A percentile compares a stretch with the other conserved stretches of the same genome.
Evolutionary conservation across 1,140 invertebrate genomes (phyloP).

Genomic region (Lucilia cuprina): DNA sequence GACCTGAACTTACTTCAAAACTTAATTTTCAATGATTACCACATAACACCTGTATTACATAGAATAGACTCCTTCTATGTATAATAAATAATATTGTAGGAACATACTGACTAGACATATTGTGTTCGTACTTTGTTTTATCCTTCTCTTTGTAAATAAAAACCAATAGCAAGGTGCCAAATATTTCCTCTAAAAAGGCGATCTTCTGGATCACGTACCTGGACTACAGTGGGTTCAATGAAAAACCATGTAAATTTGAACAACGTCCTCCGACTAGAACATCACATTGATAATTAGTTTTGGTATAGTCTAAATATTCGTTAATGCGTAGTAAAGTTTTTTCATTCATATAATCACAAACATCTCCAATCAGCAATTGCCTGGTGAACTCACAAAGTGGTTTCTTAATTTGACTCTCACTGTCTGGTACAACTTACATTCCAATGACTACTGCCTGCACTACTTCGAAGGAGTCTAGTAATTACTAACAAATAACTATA

Average conservation of each 20-base stretch:
- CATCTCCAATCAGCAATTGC: constrained; percentile 82
- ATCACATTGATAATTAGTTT: constrained; percentile 75
- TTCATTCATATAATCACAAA: constrained; percentile 89
- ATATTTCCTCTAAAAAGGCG: constrained; percentile 98
- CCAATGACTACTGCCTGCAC: too few relatives aligned
- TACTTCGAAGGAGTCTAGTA: too few relatives aligned
- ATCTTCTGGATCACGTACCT: constrained; percentile 82
- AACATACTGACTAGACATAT: too few relatives aligned
- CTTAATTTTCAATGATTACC: too few relatives aligned
- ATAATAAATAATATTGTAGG: too few relatives aligned
- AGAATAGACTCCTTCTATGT: too few relatives aligned
- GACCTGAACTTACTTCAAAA: too few relatives aligned
- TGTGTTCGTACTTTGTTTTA: too few relatives aligned
- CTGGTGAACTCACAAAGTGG: constrained; percentile 56
- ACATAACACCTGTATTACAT: too few relatives aligned
- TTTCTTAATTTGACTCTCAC: constrained; percentile 61
- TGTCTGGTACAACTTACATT: constrained; percentile 89
- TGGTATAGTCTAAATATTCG: constrained; percentile 88
- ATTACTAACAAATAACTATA: too few relatives aligned
- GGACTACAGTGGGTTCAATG: constrained; percentile 94
- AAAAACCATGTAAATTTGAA: constrained; percentile 91
- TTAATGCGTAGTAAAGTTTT: constrained; percentile 88
- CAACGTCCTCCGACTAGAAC: constrained; percentile 88
- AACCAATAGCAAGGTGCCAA: constrained; percentile 91
- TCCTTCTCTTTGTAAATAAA: constrained; percentile 88